Evolutionary conservation across 1,140 invertebrate genomes (phyloP), one percentile per base, ranked within the genome.

Genomic region (Drosophila navojoa): DNA sequence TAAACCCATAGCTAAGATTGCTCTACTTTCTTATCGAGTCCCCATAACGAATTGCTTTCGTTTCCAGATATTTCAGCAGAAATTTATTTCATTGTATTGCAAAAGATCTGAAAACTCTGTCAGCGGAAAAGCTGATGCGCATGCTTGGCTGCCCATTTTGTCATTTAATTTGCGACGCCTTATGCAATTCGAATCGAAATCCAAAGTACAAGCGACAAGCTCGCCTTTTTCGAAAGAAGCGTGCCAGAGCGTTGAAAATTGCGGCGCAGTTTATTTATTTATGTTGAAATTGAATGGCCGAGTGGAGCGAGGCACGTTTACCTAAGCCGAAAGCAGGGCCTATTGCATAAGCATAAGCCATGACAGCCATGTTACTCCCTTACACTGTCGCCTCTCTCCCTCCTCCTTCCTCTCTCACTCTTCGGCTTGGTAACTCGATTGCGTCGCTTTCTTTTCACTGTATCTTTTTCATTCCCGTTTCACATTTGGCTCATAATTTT

Each of bases 241-340:
- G 73, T 78, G 44, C 63, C 85, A 68, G 68, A 84, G 84, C 84
- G 84, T 89, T 89, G 77, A 89, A 89, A 89, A 89, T 89, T 82
- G 67, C 74, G 61, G 38, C 52, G 62, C 61, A 71, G 55, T 47
- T 82, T 71, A 71, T 63, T 69, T 66, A 68, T 89, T 89, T 90
- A 22, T 89, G 84, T 90, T 77, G 79, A 89, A 89, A 89, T 89
- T 75, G 84, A 89, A 89, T 87, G 64, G 58, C 54, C 73, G 84
- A 27, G 35, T 79, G 50, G 82, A 86, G 76, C 82, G 79, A 58
- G 50, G 57, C 78, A 52, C 40, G 47, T 68, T 72, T 68, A 49
- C 40, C 22, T 44, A 63, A 73, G 62, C 67, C 66, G 47, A 60
- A 76, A 79, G 79, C 75, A 78, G 72, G 71, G 53, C 66, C 66